Evolutionary conservation across 2,888 invertebrate species (phyloP), one percentile per base, ranked within the genome.

Genomic region (Eupeodes luniger): DNA sequence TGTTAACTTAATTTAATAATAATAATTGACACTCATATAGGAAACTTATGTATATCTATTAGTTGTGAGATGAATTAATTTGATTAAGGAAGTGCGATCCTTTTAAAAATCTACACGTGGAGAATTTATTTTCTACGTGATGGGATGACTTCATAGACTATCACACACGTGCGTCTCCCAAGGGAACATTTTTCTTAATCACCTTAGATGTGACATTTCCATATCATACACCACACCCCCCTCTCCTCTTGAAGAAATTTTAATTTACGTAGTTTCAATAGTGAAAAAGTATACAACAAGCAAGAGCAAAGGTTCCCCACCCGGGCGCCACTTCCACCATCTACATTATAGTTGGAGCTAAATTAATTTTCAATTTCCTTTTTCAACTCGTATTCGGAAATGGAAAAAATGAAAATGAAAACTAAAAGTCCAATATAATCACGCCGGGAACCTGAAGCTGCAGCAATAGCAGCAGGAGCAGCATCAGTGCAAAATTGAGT

Each of bases 331-430:
- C 34, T 40, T 34, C 16, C 62, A 61, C 36, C 66, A 75, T 55
- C 67, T 9, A 7, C 40, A 9, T 19, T 19, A 19, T 59, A 49
- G 74, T 64, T 75, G 67, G 51, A 51, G 16, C 40, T n/a, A 59
- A 79, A 86, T 75, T 79, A 51, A 69, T 70, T 86, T 86, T 86
- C 82, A 62, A 79, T 86, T 82, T 86, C 82, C 82, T 82, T 82
- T 78, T 75, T 16, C 27, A 79, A 79, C 82, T 82, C 57, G 53
- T 44, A 47, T 78, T 86, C 78, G 69, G 70, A 72, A 66, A 76
- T 70, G 59, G 51, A 66, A 19, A 61, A 67, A 14, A 40, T 19
- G 27, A 34, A 19, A 78, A 66, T 55, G 12, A 36, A 77, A 36
- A 69, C 27, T 11, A 47, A 74, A 34, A 64, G 57, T 66, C 64